Base-by-base conservation (phyloP, 2,797 vertebrate species). In the Pseudochaenichthys georgianus region DNA sequence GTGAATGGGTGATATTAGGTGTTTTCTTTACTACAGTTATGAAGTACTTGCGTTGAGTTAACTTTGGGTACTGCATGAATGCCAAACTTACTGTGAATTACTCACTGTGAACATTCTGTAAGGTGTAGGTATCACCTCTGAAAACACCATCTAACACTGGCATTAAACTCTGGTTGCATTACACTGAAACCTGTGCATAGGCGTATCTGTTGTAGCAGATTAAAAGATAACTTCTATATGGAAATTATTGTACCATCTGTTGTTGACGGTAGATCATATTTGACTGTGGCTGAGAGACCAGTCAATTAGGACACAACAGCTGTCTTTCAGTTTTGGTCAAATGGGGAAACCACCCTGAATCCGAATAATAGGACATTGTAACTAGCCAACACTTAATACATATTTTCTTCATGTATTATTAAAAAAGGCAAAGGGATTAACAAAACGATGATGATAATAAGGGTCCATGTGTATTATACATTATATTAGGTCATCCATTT, bases 251-350 rank as follows among this genome's bases (percentile, higher is more conserved):
- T 55, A 51, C 84, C 89, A 90, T 75, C 86, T 89, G 88, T 52
- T 84, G 78, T 70, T 76, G 48, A 57, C 57, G 67, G 63, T 46
- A 42, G 19, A 54, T 75, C 21, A 54, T 55, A 90, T 86, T 84
- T 88, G 90, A 83, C 78, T 89, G 71, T 78, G 64, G 62, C 64
- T 62, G 2, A 50, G 5, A 58, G 11, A 64, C 31, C 19, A 78
- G 55, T 21, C 3, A 21, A 69, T 17, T 17, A 69, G 64, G 31
- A 53, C 61, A 53, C 17, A 77, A 13, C 90, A 92, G 85, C 82
- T 92, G 93, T 85, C 87, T 93, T 70, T 92, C 89, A 73, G 71
- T 88, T 89, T 82, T 79, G 63, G 9, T 70, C 38, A 58, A n/a
- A 42, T 1, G 5, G 23, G 73, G 65, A 55, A 78, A 78, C 78